Evolutionary conservation across 2,888 invertebrate species (phyloP).

Genomic region (Zele albiditarsus): DNA sequence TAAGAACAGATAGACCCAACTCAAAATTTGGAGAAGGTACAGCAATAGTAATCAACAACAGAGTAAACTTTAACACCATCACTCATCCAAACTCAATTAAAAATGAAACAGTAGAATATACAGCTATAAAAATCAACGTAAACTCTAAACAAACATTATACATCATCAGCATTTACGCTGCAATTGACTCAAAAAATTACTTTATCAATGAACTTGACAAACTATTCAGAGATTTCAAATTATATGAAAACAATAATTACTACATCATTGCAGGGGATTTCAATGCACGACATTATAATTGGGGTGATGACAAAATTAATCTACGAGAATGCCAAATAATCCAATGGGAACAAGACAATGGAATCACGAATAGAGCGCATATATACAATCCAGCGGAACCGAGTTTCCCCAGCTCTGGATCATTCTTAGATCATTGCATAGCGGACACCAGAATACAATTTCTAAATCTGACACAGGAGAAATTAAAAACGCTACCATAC

Average conservation of each 20-base stretch:
- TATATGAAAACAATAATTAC: slow-evolving; percentile 7
- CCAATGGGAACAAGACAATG: slow-evolving; percentile 15
- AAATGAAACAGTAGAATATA: slow-evolving; percentile 35
- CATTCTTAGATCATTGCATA: slow-evolving; percentile 38
- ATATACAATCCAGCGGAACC: slow-evolving; percentile 23
- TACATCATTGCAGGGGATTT: slow-evolving; percentile 40
- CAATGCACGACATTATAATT: slow-evolving; percentile 32
- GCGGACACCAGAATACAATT: slow-evolving; percentile 28
- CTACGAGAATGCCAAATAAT: slow-evolving; percentile 26
- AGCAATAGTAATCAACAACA: slow-evolving; percentile 27
- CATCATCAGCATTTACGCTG: slow-evolving; percentile 30
- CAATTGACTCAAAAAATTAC: no score
- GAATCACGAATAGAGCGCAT: slow-evolving; percentile 24
- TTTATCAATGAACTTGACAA: slow-evolving; percentile 31
- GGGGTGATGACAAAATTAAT: slow-evolving; percentile 36
- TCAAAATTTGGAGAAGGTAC: slow-evolving; percentile 38
- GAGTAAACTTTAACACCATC: slow-evolving; percentile 6
- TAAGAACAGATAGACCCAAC: slow-evolving; percentile 30
- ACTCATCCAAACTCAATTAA: slow-evolving; percentile 5
- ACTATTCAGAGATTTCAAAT: neutral
- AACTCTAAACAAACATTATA: neutral
- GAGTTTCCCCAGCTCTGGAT: slow-evolving; percentile 26
- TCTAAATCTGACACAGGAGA: neutral
- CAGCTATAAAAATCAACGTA: slow-evolving; percentile 15
- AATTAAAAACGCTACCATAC: slow-evolving; percentile 27